phyloP scores from a whole-genome alignment of 2,113 vertebrate species.

The Eulemur macaco region DNA sequence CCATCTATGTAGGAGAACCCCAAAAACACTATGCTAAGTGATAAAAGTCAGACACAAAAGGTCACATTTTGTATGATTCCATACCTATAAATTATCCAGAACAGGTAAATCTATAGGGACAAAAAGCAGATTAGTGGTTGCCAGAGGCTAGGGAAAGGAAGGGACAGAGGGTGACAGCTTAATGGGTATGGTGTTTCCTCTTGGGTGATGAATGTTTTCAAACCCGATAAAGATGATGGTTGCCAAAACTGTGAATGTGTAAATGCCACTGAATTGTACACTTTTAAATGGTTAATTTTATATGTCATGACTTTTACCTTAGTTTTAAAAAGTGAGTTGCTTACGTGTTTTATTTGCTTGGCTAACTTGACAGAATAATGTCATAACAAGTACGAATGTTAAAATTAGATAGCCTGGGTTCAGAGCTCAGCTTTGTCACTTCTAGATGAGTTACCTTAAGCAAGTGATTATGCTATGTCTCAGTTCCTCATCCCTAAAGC shows the following conservation, averaged over 20 bases:
- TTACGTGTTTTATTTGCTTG: neutral
- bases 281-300: neutral
- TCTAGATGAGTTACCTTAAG: neutral
- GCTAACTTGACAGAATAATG: neutral
- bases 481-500: neutral
- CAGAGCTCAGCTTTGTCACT: neutral
- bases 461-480: neutral
- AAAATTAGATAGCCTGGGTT: neutral
- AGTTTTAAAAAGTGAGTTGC: neutral
- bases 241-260: neutral
- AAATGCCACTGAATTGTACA: neutral
- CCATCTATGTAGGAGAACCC: neutral
- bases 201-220: neutral
- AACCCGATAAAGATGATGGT: neutral
- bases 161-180: neutral
- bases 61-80: neutral
- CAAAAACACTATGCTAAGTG: neutral
- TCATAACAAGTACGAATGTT: neutral
- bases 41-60: neutral
- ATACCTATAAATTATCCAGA: neutral
- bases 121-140: neutral
- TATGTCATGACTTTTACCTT: neutral
- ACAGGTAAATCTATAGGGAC: neutral
- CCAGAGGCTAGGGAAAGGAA: neutral
- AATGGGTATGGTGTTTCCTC: neutral